These are phyloP conservation scores for Apus apus DNA, from an alignment of 2,113 vertebrate species.

Conservation along the genomic window DNA sequence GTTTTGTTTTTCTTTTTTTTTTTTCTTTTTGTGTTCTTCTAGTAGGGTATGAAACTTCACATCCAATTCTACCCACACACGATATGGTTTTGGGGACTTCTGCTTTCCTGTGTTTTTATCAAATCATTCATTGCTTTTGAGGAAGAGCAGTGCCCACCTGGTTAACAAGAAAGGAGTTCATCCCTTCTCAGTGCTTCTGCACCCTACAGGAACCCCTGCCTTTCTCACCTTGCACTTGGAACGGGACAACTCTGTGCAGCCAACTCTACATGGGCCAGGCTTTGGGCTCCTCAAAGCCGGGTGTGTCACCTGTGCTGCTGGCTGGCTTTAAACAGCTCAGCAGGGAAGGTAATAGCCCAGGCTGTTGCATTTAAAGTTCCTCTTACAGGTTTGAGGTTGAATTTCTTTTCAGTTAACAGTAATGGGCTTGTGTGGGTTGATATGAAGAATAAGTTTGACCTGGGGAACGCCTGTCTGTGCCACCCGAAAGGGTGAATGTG, in stretches of 20 bases:
- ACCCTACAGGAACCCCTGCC: background rate
- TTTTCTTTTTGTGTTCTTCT: background rate
- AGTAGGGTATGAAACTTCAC: background rate
- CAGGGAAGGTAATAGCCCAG: background rate
- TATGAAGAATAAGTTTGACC: background rate
- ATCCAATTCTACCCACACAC: background rate
- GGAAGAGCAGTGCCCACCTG: background rate
- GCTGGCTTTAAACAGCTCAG: background rate
- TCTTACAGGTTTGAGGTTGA: background rate
- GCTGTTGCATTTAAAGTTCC: background rate
- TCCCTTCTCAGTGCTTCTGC: background rate
- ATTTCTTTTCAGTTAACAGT: background rate
- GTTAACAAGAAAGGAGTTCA: background rate
- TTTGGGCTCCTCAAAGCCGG: background rate
- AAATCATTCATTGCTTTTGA: background rate
- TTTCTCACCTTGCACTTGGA: background rate
- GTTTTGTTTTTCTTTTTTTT: too few species aligned
- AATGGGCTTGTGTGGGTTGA: background rate
- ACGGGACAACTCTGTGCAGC: too few species aligned
- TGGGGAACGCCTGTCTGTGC: background rate
- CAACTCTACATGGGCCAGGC: background rate
- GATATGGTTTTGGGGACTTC: fast-evolving
- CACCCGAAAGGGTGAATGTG: background rate
- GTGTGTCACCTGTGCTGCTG: background rate
- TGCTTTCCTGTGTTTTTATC: background rate